Base-by-base conservation (phyloP, 2,113 vertebrate species). In the Chamaea fasciata region DNA sequence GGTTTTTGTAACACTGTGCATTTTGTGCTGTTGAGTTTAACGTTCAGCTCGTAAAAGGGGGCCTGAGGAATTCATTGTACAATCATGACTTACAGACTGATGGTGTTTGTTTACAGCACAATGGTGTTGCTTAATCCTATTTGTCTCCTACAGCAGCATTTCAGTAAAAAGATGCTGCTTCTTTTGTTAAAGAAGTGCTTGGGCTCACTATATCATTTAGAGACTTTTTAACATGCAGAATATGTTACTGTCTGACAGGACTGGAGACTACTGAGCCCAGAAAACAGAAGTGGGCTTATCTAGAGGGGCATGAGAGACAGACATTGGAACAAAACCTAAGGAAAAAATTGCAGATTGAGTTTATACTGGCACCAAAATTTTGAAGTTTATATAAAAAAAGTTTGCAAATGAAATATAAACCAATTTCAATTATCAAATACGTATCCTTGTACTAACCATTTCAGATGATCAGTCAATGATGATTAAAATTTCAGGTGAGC, bases 381-480 rank as follows among this genome's bases (percentile, higher is more conserved):
- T 56, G 13, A 60, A 73, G 20, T 46, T 57, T 35, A 46, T 15
- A 15, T 41, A 13, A 49, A 44, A 52, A 53, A 12, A 57, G 16
- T 33, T 60, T 41, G 30, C 41, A 88, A 79, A 64, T 49, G 11
- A 64, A 91, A 35, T 9, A 87, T 5, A 70, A 76, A 49, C 5
- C 26, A 15, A 37, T 30, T 24, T 20, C 44, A 91, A 78, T 44
- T 0, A 87, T 55, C 11, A 71, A 42, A 47, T 44, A 80, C 1
- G 4, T 20, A 68, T 35, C 27, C 56, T 78, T 59, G 42, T 7
- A 81, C 65, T 78, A 35, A 84, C 56, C 42, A 63, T 71, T 91
- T 71, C 8, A 91, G 52, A 84, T 17, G 35, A 23, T 39, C 39
- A 19, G 0, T 27, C 0, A 0, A 41, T 26, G 44, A 77, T 26